These are phyloP conservation scores for Eubucco bourcierii DNA, from an alignment of 2,113 vertebrate species.

Conservation along the genomic window DNA sequence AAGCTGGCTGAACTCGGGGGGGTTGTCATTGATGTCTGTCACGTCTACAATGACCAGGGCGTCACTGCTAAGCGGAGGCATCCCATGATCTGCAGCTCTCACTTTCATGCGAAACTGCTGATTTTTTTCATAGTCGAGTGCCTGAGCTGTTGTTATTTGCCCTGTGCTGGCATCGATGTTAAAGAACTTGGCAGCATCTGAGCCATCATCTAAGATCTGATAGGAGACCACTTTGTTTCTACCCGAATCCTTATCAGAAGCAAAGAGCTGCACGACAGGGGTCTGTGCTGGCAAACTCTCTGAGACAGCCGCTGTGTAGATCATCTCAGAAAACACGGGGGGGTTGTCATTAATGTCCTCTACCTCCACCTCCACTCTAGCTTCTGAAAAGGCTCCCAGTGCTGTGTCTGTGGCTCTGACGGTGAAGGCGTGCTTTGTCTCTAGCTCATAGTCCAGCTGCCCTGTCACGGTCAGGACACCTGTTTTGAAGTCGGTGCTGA, in stretches of 20 bases:
- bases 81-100: conserved; percentile 84
- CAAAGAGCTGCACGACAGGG: conserved; percentile 83
- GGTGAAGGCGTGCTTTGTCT: conserved; percentile 82
- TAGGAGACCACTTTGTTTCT: conserved; percentile 86
- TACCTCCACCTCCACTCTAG: conserved; percentile 88
- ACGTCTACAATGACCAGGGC: conserved; percentile 83
- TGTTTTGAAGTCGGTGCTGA: conserved; percentile 92
- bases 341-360: conserved; percentile 94
- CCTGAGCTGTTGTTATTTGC: conserved; percentile 82
- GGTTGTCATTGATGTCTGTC: conserved; percentile 93
- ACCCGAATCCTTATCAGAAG: conserved; percentile 88
- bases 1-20: conserved; percentile 86
- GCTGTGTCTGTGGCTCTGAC: conserved; percentile 92
- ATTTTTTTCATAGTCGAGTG: conserved; percentile 86
- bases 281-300: conserved; percentile 86
- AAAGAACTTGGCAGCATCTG: conserved; percentile 82
- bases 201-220: conserved; percentile 81
- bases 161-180: conserved; percentile 84
- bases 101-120: conserved; percentile 86
- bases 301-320: conserved; percentile 74
- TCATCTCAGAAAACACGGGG: conserved; percentile 82
- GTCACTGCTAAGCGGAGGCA: conserved; percentile 82
- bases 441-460: conserved; percentile 89
- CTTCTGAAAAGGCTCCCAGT: conserved; percentile 88
- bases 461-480: conserved; percentile 88